A percentile compares a stretch with the other conserved stretches of the same genome.
These are phyloP conservation scores for Drosophila ochracea DNA, from an alignment of 2,888 invertebrate species.

Conservation along the genomic window DNA sequence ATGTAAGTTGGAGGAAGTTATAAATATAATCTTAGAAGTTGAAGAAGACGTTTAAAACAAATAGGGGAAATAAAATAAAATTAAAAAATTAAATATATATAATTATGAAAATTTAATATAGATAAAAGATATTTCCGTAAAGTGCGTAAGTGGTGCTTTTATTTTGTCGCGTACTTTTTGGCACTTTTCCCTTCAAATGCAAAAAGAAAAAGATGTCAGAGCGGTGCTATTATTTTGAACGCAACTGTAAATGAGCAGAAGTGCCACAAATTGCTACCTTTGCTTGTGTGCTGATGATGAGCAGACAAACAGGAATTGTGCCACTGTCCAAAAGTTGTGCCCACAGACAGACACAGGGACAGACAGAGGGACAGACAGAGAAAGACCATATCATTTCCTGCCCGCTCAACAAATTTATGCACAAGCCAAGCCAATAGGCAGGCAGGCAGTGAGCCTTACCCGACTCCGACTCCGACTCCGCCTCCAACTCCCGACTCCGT, in stretches of 20 bases:
- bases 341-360: conserved; percentile 16
- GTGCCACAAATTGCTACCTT: conserved; percentile 19
- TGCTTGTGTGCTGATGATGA: conserved; percentile 35
- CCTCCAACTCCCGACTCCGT: conserved; percentile 2
- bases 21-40: neutral
- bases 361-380: conserved; percentile 10
- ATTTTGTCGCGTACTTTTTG: no score
- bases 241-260: conserved; percentile 36
- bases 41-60: no score
- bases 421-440: conserved; percentile 44
- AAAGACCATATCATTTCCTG: conserved; percentile 59
- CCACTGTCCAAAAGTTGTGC: conserved; percentile 39
- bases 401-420: conserved; percentile 39
- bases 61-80: no score
- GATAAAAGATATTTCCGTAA: no score
- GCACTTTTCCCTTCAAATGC: no score
- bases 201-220: neutral
- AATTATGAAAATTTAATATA: no score
- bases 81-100: no score
- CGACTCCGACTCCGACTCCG: neutral
- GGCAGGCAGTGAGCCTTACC: neutral
- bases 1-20: neutral
- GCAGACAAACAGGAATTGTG: conserved; percentile 44
- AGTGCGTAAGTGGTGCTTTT: no score
- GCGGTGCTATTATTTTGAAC: neutral